Evolutionary conservation across 2,113 vertebrate genomes (phyloP).

Genomic region (Nothoprocta pentlandii): DNA sequence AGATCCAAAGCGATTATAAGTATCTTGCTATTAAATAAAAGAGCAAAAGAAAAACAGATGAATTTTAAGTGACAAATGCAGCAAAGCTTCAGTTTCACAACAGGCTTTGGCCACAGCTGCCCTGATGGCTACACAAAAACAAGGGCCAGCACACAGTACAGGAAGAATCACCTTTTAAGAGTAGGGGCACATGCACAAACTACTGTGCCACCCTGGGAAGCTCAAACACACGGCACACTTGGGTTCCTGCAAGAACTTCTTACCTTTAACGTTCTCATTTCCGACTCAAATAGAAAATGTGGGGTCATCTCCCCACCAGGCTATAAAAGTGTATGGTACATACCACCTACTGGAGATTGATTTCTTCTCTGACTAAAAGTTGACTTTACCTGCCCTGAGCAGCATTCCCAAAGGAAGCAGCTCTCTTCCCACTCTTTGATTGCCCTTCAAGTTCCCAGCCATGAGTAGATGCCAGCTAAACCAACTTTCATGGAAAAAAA

Average conservation of each 20-base stretch:
- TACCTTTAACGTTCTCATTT: not conserved
- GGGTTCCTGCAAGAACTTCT: not conserved
- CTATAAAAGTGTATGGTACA: rapidly evolving
- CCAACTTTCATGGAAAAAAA: not conserved
- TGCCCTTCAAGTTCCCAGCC: not conserved
- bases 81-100: not conserved
- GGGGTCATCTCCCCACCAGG: not conserved
- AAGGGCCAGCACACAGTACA: not conserved
- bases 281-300: not conserved
- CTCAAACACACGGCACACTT: rapidly evolving
- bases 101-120: not conserved
- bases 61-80: not conserved
- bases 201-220: not conserved
- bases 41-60: not conserved
- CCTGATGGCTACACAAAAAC: not conserved
- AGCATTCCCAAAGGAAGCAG: not conserved
- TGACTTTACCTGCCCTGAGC: not conserved
- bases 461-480: not conserved
- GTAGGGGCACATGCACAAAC: not conserved
- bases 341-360: not conserved
- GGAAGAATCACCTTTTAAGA: not conserved
- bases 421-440: not conserved
- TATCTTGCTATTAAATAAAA: not conserved
- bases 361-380: not conserved
- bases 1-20: not conserved